These are phyloP conservation scores for Pardosa pseudoannulata DNA, from an alignment of 2,888 invertebrate genomes.

Conservation along the genomic window DNA sequence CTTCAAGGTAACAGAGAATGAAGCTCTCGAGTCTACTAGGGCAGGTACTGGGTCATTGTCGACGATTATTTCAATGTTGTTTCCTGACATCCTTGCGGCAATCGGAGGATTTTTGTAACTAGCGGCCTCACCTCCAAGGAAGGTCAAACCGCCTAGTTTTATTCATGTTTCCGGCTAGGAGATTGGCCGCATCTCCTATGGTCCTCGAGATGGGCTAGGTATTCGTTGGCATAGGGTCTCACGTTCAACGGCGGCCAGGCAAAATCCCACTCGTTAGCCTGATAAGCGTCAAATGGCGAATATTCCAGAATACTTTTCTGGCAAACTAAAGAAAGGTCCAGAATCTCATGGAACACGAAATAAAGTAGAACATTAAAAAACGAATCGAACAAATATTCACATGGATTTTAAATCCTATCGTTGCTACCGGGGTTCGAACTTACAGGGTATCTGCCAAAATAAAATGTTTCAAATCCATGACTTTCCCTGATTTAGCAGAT, in stretches of 20 bases:
- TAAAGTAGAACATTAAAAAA: too few relatives aligned
- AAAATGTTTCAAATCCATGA: too few relatives aligned
- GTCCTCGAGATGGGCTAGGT: too few relatives aligned
- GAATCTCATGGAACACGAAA: too few relatives aligned
- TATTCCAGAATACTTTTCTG: too few relatives aligned
- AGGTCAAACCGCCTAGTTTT: not conserved
- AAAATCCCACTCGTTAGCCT: not conserved
- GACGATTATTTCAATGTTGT: not conserved
- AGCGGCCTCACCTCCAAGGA: not conserved
- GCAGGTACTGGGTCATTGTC: not conserved
- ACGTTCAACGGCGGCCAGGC: not conserved
- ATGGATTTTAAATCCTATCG: too few relatives aligned
- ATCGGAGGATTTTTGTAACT: not conserved
- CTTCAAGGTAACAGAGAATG: not conserved
- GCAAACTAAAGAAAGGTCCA: too few relatives aligned
- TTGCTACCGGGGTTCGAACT: too few relatives aligned
- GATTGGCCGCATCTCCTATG: too few relatives aligned
- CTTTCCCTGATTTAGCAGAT: too few relatives aligned
- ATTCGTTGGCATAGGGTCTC: not conserved
- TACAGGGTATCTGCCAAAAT: too few relatives aligned
- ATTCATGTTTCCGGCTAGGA: not conserved
- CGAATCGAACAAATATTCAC: too few relatives aligned
- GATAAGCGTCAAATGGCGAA: not conserved
- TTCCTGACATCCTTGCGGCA: not conserved
- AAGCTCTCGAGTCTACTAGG: not conserved